Conservation (phyloP, 2,113 vertebrate species). For the Otus sunia region DNA sequence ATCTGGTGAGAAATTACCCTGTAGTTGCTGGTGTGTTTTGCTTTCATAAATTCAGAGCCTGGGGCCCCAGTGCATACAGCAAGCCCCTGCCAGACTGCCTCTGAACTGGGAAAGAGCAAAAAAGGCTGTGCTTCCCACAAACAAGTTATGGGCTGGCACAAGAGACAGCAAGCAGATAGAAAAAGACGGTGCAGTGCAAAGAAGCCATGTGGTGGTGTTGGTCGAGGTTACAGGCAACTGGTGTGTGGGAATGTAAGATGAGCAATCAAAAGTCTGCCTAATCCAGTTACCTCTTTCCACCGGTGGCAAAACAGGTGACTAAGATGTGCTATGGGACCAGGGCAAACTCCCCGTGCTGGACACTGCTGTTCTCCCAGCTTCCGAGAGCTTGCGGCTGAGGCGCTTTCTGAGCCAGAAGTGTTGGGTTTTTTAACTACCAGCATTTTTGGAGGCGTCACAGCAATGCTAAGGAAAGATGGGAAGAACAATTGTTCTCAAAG, state of each 20-base stretch:
- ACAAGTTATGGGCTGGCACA: too few relatives aligned
- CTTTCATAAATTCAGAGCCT: not conserved
- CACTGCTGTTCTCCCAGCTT: not conserved
- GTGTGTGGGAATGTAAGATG: not conserved
- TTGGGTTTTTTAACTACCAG: not conserved
- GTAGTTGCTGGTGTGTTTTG: not conserved
- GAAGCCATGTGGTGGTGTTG: not conserved
- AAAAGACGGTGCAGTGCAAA: not conserved
- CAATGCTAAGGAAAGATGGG: not conserved
- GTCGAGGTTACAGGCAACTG: not conserved
- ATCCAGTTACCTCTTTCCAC: not conserved
- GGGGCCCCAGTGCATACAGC: not conserved
- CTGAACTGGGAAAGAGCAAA: not conserved
- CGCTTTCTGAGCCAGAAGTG: not conserved
- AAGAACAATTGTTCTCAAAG: not conserved
- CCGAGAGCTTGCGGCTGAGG: fast-evolving
- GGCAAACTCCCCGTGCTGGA: fast-evolving
- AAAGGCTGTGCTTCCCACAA: not conserved
- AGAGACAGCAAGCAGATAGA: not conserved
- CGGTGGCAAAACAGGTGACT: not conserved
- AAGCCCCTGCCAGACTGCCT: not conserved
- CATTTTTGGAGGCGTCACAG: not conserved
- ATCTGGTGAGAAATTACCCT: not conserved
- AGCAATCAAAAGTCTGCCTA: not conserved
- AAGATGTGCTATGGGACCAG: not conserved